phyloP scores from a whole-genome alignment of 2,888 invertebrate species.

The Synanthedon formicaeformis region DNA sequence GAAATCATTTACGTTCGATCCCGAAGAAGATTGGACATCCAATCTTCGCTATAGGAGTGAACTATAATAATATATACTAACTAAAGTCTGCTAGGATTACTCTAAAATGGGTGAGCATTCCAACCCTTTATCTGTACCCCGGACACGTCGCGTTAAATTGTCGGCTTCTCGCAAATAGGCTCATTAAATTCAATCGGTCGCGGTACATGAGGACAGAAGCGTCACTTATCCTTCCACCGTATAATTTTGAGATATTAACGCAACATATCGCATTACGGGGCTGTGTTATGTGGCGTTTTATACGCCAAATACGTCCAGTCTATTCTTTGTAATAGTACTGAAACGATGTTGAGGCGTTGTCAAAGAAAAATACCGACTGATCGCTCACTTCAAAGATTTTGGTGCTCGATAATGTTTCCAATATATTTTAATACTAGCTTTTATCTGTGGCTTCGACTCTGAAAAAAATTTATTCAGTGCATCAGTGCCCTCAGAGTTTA shows the following conservation, averaged over 20 bases:
- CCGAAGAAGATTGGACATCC: too few relatives aligned
- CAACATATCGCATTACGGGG: conserved; percentile 9
- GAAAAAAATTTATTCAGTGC: too few relatives aligned
- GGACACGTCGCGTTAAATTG: conserved; percentile 39
- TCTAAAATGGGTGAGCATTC: background rate
- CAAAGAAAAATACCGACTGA: background rate
- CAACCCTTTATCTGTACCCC: conserved; percentile 24
- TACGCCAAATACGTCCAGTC: conserved; percentile 30
- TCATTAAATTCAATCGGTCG: conserved; percentile 59
- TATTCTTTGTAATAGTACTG: conserved; percentile 10
- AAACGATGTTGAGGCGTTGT: background rate
- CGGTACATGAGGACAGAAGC: conserved; percentile 42
- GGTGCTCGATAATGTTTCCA: background rate
- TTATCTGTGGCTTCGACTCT: too few relatives aligned
- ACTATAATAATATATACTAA: too few relatives aligned
- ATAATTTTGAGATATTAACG: conserved; percentile 57
- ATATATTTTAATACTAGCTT: background rate
- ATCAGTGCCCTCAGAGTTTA: too few relatives aligned
- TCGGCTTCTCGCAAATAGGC: conserved; percentile 47
- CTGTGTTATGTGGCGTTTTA: conserved; percentile 18
- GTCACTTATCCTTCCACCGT: conserved; percentile 40
- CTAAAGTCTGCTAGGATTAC: too few relatives aligned
- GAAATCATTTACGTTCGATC: too few relatives aligned
- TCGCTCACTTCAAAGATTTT: background rate
- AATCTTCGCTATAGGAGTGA: background rate